Conservation (phyloP, 64 coral and sea anemone genomes). For the Acropora yongei region DNA sequence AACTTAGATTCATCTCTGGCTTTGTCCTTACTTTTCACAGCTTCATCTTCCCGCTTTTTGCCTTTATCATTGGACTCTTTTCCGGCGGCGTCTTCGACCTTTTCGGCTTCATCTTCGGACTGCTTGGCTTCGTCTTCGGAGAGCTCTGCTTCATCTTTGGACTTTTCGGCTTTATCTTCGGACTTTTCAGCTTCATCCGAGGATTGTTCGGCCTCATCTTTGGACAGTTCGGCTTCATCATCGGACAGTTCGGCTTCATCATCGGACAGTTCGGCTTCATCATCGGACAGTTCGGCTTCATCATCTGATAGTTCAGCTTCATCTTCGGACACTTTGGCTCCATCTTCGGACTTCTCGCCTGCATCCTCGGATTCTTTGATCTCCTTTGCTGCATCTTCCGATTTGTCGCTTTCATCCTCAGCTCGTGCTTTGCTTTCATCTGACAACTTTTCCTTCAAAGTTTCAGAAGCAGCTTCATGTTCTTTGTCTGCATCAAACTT, state of each 20-base stretch:
- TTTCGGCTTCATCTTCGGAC: neutral
- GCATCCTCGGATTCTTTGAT: neutral
- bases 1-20: neutral
- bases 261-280: neutral
- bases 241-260: neutral
- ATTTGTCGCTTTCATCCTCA: neutral
- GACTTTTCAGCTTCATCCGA: neutral
- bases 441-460: neutral
- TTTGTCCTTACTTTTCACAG: neutral
- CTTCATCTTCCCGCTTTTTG: neutral
- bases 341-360: neutral
- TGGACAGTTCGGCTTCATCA: neutral
- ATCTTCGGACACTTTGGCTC: neutral
- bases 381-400: neutral
- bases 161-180: neutral
- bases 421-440: neutral
- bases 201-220: neutral
- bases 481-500: neutral
- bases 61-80: no score
- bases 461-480: neutral
- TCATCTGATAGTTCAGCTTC: neutral
- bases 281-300: neutral
- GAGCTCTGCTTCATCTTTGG: neutral
- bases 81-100: neutral
- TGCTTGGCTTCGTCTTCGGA: neutral